Conservation (phyloP, 2,888 invertebrate species). For the Drosophila glabriapex region DNA sequence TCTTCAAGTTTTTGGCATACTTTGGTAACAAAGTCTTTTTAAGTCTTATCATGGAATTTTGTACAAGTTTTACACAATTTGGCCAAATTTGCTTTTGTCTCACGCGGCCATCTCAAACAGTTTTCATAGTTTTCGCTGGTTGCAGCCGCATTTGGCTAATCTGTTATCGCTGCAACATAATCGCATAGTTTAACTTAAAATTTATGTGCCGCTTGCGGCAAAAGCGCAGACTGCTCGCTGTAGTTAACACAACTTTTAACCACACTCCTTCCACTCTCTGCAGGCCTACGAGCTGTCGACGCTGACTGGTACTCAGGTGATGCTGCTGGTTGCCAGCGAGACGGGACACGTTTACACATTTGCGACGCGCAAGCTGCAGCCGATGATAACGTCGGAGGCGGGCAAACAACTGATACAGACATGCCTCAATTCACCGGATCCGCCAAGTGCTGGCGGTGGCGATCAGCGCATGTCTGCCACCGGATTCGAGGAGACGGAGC, state of each 20-base stretch:
- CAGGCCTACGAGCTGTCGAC: slow-evolving; percentile 99
- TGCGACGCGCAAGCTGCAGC: slow-evolving; percentile 98
- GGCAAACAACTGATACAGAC: slow-evolving; percentile 99
- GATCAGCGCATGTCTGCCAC: slow-evolving; percentile 99
- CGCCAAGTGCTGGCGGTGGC: slow-evolving; percentile 90
- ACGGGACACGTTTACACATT: slow-evolving; percentile 99
- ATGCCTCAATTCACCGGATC: slow-evolving; percentile 98
- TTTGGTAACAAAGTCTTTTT: neutral
- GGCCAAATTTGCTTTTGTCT: slow-evolving; percentile 1
- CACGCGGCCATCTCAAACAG: slow-evolving; percentile 37
- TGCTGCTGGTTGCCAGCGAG: slow-evolving; percentile 99
- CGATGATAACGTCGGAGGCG: slow-evolving; percentile 99
- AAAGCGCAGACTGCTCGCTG: slow-evolving; percentile 26
- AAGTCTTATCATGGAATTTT: neutral
- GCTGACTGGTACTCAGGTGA: slow-evolving; percentile 99
- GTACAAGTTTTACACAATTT: neutral
- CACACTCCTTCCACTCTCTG: slow-evolving; percentile 62
- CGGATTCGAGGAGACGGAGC: slow-evolving; percentile 99
- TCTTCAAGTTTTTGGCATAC: neutral
- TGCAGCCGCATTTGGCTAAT: slow-evolving; percentile 20
- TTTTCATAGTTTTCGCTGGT: slow-evolving; percentile 11
- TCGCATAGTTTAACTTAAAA: slow-evolving; percentile 75
- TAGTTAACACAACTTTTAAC: slow-evolving; percentile 52
- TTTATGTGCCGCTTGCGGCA: slow-evolving; percentile 71
- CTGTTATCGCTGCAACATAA: slow-evolving; percentile 65